Conservation (phyloP, 2,113 vertebrate genomes). For the Periophthalmodon schlosseri region DNA sequence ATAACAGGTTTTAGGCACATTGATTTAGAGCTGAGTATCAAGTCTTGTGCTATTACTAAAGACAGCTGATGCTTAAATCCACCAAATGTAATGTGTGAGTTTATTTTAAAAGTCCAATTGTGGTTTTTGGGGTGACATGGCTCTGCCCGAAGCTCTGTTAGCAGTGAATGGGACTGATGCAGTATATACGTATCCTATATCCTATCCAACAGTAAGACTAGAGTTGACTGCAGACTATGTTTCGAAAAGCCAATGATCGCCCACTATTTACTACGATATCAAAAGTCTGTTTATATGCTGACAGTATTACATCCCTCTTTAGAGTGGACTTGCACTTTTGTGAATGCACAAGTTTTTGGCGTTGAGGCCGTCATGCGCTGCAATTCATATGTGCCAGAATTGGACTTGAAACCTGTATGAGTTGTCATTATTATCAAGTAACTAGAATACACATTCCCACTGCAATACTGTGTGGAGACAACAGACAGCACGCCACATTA, state of each 20-base stretch:
- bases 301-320: conserved; percentile 55
- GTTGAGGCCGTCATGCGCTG: conserved; percentile 62
- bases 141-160: conserved; percentile 32
- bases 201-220: not conserved
- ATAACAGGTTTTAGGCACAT: conserved; percentile 63
- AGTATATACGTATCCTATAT: conserved; percentile 25
- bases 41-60: conserved; percentile 22
- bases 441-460: conserved; percentile 76
- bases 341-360: conserved; percentile 59
- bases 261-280: conserved; percentile 32
- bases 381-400: conserved; percentile 78
- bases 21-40: conserved; percentile 41
- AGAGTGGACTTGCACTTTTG: conserved; percentile 56
- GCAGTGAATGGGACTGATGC: conserved; percentile 29
- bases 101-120: conserved; percentile 33
- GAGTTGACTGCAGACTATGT: conserved; percentile 23
- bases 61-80: conserved; percentile 21
- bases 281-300: conserved; percentile 42
- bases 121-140: conserved; percentile 16
- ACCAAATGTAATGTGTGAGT: not conserved
- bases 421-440: conserved; percentile 78
- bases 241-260: conserved; percentile 22
- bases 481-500: conserved; percentile 70
- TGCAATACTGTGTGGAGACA: conserved; percentile 71
- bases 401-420: conserved; percentile 80